These are phyloP conservation scores for Copidosoma floridanum DNA, from an alignment of 1,140 invertebrate genomes.

Conservation along the genomic window DNA sequence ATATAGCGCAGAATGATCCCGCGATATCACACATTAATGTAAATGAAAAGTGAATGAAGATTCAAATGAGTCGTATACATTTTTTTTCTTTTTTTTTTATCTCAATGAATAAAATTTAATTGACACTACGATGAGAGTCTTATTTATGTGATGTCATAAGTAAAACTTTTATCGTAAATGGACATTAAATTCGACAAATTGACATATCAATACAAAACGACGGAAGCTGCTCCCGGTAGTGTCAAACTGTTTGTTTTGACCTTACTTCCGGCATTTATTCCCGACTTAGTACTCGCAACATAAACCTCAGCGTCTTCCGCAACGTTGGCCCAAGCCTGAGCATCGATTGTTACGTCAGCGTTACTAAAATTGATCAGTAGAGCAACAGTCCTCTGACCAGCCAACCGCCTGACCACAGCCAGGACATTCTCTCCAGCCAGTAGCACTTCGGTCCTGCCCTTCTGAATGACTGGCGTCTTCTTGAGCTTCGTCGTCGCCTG, in stretches of 20 bases:
- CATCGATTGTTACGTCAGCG: not conserved
- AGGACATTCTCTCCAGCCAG: conserved; percentile 35
- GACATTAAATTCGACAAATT: no score
- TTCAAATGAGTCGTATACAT: no score
- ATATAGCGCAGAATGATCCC: no score
- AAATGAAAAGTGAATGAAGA: no score
- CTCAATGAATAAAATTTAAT: no score
- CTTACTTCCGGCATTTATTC: not conserved
- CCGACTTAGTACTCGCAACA: not conserved
- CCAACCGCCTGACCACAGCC: not conserved
- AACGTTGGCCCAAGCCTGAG: not conserved
- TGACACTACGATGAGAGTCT: no score
- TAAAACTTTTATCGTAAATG: no score
- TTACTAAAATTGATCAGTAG: conserved; percentile 18
- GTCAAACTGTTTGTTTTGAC: conserved; percentile 5
- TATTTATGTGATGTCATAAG: no score
- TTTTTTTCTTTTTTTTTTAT: no score
- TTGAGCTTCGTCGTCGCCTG: conserved; percentile 47
- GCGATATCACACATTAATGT: no score
- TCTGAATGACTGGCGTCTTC: conserved; percentile 38
- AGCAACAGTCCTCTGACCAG: not conserved
- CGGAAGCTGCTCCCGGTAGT: conserved; percentile 28
- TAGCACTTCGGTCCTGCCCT: conserved; percentile 43
- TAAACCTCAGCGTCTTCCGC: not conserved
- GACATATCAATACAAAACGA: no score